Evolutionary conservation across 2,113 vertebrate species (phyloP), one percentile per base, ranked within the genome.

Genomic region (Rhea pennata): DNA sequence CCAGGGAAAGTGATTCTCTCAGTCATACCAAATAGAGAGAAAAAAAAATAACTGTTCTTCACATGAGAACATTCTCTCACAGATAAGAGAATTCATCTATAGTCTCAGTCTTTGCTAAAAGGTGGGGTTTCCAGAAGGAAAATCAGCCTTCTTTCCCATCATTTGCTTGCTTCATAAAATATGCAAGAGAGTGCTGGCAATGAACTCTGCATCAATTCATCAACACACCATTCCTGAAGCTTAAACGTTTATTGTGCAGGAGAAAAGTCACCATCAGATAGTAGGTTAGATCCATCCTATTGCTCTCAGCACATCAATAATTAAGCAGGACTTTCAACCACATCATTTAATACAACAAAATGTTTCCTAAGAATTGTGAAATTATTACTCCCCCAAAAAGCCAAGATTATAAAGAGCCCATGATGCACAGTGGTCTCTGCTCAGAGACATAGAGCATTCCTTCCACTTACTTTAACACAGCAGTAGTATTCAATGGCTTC

Each of bases 391-490:
- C 44, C 22, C 21, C 21, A 7, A 59, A 61, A 24, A 94, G 87
- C 76, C 12, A 84, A 77, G 81, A 93, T 92, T 91, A 92, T 81
- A 91, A 95, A 93, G 87, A 95, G 56, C 87, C 24, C 85, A 94
- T 92, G 89, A 61, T 74, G 75, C 40, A 95, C 88, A 91, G 86
- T 93, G 70, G 88, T 81, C 86, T 96, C 21, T 87, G 80, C 82
- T 93, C 76, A 91, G 73, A 95, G 73, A 71, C 65, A 61, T 2
- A 84, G 87, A 95, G 46, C 50, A 71, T 89, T 93, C 51, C 94
- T 96, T 96, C 95, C 91, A 88, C 94, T 96, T 91, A 88, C 87
- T 97, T 95, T 94, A 96, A 97, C 96, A 69, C 89, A 96, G 91
- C 94, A 90, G 94, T 69, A 94, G 78, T 46, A 71, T 77, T 95